Evolutionary conservation across 64 coral and sea anemone species (phyloP).

Genomic region (Hydrozoanthus tunicans): DNA sequence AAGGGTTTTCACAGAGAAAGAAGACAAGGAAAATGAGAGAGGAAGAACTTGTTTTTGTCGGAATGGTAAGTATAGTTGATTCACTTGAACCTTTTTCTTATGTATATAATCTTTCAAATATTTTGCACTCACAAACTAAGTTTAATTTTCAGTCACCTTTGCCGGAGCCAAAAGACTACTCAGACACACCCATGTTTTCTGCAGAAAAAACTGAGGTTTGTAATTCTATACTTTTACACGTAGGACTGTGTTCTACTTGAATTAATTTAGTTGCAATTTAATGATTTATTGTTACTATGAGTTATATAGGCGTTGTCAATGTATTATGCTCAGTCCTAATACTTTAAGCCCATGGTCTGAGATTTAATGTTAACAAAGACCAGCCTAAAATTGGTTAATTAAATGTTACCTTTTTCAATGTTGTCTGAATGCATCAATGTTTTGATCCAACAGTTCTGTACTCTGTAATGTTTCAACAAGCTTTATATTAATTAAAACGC

Average conservation of each 20-base stretch:
- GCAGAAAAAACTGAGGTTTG: slow-evolving; percentile 78
- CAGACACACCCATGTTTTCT: slow-evolving; percentile 79
- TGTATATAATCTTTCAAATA: not conserved
- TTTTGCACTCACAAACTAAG: not conserved
- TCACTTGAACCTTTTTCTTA: no score
- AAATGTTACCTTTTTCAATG: no score
- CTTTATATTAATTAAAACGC: no score
- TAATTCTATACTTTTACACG: not conserved
- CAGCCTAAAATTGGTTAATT: no score
- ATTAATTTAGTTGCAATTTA: not conserved
- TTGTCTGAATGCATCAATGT: no score
- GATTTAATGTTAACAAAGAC: no score
- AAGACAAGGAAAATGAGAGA: slow-evolving; percentile 89
- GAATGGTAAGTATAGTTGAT: slow-evolving; percentile 74
- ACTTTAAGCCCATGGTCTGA: no score
- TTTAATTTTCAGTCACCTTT: slow-evolving; percentile 57
- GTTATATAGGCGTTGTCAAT: no score
- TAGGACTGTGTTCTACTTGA: not conserved
- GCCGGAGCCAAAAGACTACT: slow-evolving; percentile 70
- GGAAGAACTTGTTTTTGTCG: slow-evolving; percentile 95
- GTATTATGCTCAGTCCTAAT: no score
- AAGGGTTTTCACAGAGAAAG: slow-evolving; percentile 94
- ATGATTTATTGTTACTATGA: no score
- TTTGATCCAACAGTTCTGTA: no score
- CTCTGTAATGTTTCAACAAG: no score